These are phyloP conservation scores for Aphaenogaster ashmeadi DNA, from an alignment of 1,140 invertebrate genomes.

Conservation along the genomic window DNA sequence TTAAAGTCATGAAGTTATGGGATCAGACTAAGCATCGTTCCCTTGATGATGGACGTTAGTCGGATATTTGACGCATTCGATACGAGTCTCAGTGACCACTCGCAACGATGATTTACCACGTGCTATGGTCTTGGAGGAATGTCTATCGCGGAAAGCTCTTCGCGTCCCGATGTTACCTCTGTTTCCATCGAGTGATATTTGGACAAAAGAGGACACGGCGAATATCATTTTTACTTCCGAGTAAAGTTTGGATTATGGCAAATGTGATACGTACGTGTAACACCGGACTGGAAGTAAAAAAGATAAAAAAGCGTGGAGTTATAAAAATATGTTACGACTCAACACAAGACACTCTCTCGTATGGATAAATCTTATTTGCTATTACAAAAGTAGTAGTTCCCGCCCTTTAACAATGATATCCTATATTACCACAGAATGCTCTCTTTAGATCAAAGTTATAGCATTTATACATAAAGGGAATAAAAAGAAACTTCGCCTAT, in stretches of 20 bases:
- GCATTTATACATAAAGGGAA: background rate
- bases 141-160: conserved; percentile 37
- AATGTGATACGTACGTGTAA: background rate
- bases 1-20: conserved; percentile 38
- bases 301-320: background rate
- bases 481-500: background rate
- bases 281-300: background rate
- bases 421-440: background rate
- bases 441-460: background rate
- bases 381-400: background rate
- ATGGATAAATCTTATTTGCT: conserved; percentile 28
- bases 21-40: conserved; percentile 3
- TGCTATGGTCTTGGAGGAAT: conserved; percentile 26
- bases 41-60: background rate
- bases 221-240: conserved; percentile 17
- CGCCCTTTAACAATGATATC: conserved; percentile 27
- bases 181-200: conserved; percentile 5
- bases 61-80: conserved; percentile 57
- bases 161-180: background rate
- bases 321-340: conserved; percentile 39
- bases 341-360: background rate
- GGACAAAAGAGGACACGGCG: background rate
- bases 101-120: conserved; percentile 59
- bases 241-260: conserved; percentile 8
- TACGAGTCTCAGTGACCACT: conserved; percentile 49